phyloP scores from a whole-genome alignment of 2,113 vertebrate genomes.

The Sander lucioperca region DNA sequence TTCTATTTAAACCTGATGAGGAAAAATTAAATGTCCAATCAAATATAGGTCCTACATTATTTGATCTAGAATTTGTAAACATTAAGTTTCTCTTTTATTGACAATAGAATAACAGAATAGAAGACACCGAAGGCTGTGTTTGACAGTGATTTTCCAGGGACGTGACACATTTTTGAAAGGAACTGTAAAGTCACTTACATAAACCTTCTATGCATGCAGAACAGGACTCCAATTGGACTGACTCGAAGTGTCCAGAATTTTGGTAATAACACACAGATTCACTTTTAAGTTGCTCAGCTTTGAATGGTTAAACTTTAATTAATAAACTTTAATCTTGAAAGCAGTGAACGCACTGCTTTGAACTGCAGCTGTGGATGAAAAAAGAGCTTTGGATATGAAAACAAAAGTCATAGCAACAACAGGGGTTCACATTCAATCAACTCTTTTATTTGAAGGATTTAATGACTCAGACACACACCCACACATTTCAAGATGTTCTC shows the following conservation, averaged over 20 bases:
- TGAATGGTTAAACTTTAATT: constrained; percentile 35
- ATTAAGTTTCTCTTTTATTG: not conserved
- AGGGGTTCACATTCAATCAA: constrained; percentile 31
- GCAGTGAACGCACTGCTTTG: constrained; percentile 5
- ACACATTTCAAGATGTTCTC: constrained; percentile 38
- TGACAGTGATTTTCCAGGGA: not conserved
- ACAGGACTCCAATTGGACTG: not conserved
- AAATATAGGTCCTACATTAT: not conserved
- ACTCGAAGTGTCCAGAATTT: not conserved
- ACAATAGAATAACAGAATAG: not conserved
- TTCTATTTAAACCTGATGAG: not conserved
- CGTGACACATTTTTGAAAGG: not conserved
- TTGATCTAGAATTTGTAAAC: constrained; percentile 4
- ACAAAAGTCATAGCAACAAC: constrained; percentile 7
- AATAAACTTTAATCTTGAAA: constrained; percentile 23
- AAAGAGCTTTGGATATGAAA: constrained; percentile 10
- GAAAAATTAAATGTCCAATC: not conserved
- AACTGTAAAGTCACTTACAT: not conserved
- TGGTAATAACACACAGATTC: not conserved
- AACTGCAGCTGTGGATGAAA: constrained; percentile 15
- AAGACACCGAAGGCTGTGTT: not conserved
- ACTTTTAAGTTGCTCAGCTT: not conserved
- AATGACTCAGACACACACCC: constrained; percentile 38
- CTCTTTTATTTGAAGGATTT: constrained; percentile 43
- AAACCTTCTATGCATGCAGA: not conserved